phyloP scores from a whole-genome alignment of 2,797 vertebrate genomes.

The Cynopterus sphinx region DNA sequence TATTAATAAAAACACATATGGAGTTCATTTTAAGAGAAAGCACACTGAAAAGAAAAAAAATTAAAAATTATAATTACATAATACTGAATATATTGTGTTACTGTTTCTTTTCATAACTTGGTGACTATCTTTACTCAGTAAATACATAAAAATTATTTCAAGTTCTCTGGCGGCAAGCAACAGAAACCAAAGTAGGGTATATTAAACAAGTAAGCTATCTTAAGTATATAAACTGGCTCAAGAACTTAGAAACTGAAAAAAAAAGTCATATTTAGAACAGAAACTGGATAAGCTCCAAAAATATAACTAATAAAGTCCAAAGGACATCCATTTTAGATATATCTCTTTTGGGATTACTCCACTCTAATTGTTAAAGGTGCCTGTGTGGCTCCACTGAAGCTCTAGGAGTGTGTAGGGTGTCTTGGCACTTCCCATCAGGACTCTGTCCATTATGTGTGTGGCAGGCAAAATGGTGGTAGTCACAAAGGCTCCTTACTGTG shows the following conservation, averaged over 20 bases:
- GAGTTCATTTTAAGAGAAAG: not conserved
- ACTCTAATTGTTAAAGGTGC: not conserved
- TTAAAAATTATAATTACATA: not conserved
- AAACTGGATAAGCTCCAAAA: not conserved
- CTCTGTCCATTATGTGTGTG: not conserved
- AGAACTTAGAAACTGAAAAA: not conserved
- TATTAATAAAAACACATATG: not conserved
- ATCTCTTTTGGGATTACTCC: not conserved
- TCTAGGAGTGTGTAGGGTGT: not conserved
- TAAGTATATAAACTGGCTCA: not conserved
- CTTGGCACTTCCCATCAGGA: not conserved
- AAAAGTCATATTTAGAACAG: not conserved
- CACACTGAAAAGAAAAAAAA: not conserved
- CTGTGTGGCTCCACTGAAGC: not conserved
- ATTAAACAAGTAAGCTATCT: not conserved
- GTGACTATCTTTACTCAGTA: not conserved
- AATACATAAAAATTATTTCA: not conserved
- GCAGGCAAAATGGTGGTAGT: rapidly evolving
- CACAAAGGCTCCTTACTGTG: not conserved
- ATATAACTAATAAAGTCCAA: not conserved
- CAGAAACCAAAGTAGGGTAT: not conserved
- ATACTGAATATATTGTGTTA: not conserved
- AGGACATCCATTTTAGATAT: not conserved
- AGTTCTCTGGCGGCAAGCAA: not conserved
- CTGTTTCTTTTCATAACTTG: not conserved